Conservation (phyloP, 2,797 vertebrate species). For the Falco novaeseelandiae region DNA sequence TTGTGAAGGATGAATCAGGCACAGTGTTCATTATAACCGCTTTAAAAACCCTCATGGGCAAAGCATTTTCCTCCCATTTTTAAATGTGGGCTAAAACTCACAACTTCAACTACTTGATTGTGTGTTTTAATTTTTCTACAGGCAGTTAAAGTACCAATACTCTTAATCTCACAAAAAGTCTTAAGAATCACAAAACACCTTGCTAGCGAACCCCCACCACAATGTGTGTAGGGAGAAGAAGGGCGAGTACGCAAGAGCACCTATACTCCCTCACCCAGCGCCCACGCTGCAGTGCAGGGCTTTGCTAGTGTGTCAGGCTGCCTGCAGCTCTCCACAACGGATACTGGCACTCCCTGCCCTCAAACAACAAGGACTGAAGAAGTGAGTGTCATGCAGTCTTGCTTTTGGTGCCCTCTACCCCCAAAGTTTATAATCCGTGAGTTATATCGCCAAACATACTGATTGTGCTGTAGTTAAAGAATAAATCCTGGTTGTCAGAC, state of each 20-base stretch:
- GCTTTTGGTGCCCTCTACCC: neutral
- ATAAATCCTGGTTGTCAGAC: neutral
- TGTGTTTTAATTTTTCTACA: neutral
- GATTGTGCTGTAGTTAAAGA: neutral
- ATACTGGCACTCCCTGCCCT: neutral
- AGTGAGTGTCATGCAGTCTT: neutral
- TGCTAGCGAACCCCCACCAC: neutral
- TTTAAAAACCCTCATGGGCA: neutral
- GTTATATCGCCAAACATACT: neutral
- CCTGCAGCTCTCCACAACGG: neutral
- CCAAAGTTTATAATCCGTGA: neutral
- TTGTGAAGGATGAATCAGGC: neutral
- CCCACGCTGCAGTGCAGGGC: fast-evolving
- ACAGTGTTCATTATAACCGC: neutral
- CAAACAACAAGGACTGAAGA: neutral
- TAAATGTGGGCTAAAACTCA: neutral
- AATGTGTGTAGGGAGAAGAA: neutral
- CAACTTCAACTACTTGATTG: neutral
- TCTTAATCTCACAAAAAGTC: neutral
- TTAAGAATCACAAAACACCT: neutral
- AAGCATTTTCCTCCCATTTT: neutral
- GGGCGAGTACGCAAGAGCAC: neutral
- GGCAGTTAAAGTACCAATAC: neutral
- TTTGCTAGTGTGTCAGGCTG: neutral
- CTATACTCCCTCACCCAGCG: fast-evolving